Conservation (phyloP, 1,140 invertebrate genomes). For the Drosophila melanica region DNA sequence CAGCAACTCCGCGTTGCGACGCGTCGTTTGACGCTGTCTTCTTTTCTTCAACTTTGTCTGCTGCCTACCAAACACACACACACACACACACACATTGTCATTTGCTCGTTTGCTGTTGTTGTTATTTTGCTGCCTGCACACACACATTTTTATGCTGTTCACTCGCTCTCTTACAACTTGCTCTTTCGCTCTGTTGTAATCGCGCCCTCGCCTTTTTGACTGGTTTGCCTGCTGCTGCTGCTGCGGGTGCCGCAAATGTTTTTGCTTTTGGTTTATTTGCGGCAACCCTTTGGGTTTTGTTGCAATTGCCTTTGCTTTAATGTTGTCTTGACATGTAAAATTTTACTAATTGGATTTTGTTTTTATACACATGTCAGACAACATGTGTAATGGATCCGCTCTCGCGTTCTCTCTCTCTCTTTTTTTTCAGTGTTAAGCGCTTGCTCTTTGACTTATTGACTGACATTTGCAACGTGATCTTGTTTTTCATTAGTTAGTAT, state of each 20-base stretch:
- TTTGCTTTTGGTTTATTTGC: conserved; percentile 70
- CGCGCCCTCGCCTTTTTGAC: conserved; percentile 34
- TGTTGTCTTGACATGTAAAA: conserved; percentile 54
- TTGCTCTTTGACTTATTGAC: conserved; percentile 32
- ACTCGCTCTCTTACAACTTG: conserved; percentile 64
- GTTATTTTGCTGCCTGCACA: conserved; percentile 59
- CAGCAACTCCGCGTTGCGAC: conserved; percentile 38
- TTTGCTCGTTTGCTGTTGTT: conserved; percentile 45
- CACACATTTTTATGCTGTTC: conserved; percentile 64
- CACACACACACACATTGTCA: conserved; percentile 26
- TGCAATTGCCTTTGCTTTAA: conserved; percentile 63
- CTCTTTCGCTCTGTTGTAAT: conserved; percentile 35
- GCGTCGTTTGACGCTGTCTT: conserved; percentile 55
- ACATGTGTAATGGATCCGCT: conserved; percentile 47
- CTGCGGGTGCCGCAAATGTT: conserved; percentile 62
- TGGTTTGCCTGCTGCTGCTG: conserved; percentile 24
- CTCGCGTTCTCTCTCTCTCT: conserved; percentile 7
- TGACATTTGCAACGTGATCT: conserved; percentile 54
- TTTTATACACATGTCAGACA: conserved; percentile 48
- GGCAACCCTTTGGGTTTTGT: conserved; percentile 66
- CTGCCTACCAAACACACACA: conserved; percentile 50
- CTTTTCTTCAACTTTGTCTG: conserved; percentile 72
- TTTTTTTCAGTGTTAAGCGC: neutral
- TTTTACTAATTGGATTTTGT: conserved; percentile 57
- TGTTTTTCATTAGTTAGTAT: conserved; percentile 27